A percentile compares a stretch with the other conserved stretches of the same genome.
These are phyloP conservation scores for Spondyliosoma cantharus DNA, from an alignment of 2,797 vertebrate genomes.

Conservation along the genomic window DNA sequence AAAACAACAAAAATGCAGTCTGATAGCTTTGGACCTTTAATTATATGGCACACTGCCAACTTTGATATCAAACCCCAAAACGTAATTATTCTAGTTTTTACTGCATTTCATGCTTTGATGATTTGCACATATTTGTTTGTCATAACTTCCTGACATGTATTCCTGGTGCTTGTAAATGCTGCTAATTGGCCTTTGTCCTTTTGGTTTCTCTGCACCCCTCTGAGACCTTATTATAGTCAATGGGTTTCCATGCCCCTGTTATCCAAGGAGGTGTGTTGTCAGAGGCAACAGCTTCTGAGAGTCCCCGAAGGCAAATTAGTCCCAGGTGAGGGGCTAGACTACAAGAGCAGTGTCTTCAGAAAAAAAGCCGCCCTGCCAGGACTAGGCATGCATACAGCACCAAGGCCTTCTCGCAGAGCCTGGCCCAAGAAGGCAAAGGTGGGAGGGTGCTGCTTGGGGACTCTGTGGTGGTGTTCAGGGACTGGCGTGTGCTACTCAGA, in stretches of 20 bases:
- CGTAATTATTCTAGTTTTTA: neutral
- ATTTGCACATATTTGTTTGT: neutral
- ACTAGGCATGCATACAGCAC: neutral
- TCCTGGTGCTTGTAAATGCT: slow-evolving; percentile 1
- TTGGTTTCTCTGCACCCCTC: slow-evolving; percentile 1
- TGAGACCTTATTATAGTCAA: slow-evolving; percentile 11
- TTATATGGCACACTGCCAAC: neutral
- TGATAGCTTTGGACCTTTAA: neutral
- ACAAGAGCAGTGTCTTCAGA: neutral
- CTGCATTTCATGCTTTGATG: neutral
- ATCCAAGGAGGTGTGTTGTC: slow-evolving; percentile 24
- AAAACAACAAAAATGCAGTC: neutral
- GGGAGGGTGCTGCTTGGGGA: neutral
- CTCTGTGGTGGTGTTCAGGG: neutral
- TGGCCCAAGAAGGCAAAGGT: neutral
- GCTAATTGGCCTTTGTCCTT: slow-evolving; percentile 25
- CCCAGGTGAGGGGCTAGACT: slow-evolving; percentile 17
- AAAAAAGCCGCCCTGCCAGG: neutral
- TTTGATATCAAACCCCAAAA: neutral
- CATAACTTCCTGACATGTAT: neutral
- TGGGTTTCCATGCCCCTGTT: slow-evolving; percentile 10
- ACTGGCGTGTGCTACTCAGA: neutral
- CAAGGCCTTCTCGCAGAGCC: neutral
- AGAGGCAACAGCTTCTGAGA: slow-evolving; percentile 17
- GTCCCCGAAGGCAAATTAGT: slow-evolving; percentile 25